Evolutionary conservation across 2,797 vertebrate species (phyloP), one percentile per base, ranked within the genome.

Genomic region (Neosilurus mollespiculum): DNA sequence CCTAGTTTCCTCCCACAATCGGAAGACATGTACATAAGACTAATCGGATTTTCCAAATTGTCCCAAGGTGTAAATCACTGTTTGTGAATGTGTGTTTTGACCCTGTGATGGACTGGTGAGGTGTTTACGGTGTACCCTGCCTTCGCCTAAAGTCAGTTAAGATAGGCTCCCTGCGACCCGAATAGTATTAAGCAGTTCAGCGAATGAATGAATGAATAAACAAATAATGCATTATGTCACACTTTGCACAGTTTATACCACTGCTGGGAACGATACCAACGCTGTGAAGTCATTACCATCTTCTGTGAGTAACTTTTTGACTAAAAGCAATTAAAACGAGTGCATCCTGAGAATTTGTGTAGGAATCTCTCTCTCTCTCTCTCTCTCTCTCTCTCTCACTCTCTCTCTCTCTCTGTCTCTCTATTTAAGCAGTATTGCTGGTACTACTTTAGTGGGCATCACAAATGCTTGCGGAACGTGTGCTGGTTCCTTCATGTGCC

Each of bases 401-500:
- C n/a, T n/a, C n/a, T 9, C 20, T 58, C 49, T 26, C 43, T 43
- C 43, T 43, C 43, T 43, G 43, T 43, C 30, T 30, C 30, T 30
- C 30, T 30, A 43, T 43, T 43, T 43, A 43, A 43, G 43, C 86
- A 95, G 94, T 98, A 97, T 81, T 99, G 97, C 93, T 93, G 92
- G 89, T 92, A 87, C 15, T 96, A 97, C 91, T 99, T 99, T 91
- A 95, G 92, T 86, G 95, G 96, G 11, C 89, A 93, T 15, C 87
- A 90, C 86, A 91, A 91, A 43, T 98, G 97, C 88, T 77, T 85
- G 16, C 94, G 93, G 91, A 81, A 88, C 86, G 81, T 82, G 4
- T 97, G 97, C 88, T 88, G 93, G 87, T 99, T 93, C 91, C 87
- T 83, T 59, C 97, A 99, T 65, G 89, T 95, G n/a, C 96, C 95